Evolutionary conservation across 1,140 invertebrate species (phyloP).

Genomic region (Drosophila leontia): DNA sequence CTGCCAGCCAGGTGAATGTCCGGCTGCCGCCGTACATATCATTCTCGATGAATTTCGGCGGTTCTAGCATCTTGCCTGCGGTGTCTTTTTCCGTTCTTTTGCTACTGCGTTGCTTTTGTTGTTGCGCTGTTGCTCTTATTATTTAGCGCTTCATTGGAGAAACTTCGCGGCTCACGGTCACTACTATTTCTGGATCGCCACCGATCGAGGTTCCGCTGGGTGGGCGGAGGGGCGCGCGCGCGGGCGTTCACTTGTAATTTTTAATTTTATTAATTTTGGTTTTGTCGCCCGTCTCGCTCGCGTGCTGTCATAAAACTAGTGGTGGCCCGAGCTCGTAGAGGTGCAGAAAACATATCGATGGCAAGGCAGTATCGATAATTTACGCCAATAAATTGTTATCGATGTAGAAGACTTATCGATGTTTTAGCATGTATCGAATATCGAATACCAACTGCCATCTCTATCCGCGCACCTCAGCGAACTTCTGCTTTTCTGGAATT

Average conservation of each 20-base stretch:
- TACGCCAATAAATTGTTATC: not conserved
- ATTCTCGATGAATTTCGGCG: constrained; percentile 75
- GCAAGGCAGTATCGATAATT: too few relatives aligned
- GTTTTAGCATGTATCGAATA: too few relatives aligned
- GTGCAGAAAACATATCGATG: not conserved
- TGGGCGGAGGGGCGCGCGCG: constrained; percentile 3
- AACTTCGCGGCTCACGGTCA: constrained; percentile 42
- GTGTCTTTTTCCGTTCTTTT: constrained; percentile 30
- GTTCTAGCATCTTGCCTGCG: constrained; percentile 73
- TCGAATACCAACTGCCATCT: constrained; percentile 8
- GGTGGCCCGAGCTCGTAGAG: not conserved
- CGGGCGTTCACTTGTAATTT: constrained; percentile 38
- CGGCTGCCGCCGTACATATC: constrained; percentile 87
- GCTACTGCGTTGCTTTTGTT: constrained; percentile 3
- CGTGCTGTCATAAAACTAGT: constrained; percentile 28
- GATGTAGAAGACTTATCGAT: not conserved
- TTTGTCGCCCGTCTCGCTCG: constrained; percentile 12
- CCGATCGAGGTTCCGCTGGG: constrained; percentile 18
- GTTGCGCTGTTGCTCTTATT: constrained; percentile 25
- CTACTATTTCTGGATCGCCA: constrained; percentile 5
- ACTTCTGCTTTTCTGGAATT: constrained; percentile 34
- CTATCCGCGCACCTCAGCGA: constrained; percentile 37
- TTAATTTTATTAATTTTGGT: constrained; percentile 60
- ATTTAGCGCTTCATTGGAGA: constrained; percentile 62
- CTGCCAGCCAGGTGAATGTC: constrained; percentile 87